These are phyloP conservation scores for Cepphus grylle DNA, from an alignment of 2,113 vertebrate genomes.

Conservation along the genomic window DNA sequence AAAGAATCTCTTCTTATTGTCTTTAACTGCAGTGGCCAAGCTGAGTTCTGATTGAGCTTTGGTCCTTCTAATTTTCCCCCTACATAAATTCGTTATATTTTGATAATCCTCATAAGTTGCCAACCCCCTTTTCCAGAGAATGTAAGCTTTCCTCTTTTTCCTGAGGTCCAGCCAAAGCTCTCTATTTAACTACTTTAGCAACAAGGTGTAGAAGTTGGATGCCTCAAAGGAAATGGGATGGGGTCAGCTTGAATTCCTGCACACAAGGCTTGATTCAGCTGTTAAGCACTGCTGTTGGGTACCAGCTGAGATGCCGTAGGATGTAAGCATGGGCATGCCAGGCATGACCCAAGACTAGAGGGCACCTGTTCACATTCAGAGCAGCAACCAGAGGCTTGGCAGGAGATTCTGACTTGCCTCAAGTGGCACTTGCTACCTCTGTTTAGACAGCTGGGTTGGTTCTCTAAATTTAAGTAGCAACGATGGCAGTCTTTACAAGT, in stretches of 20 bases:
- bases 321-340: not conserved
- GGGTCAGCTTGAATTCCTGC: not conserved
- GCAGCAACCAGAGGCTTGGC: not conserved
- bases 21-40: no score
- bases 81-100: no score
- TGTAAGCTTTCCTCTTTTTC: no score
- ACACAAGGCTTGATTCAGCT: not conserved
- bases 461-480: not conserved
- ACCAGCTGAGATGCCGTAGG: fast-evolving
- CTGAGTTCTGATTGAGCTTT: no score
- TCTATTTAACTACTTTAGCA: not conserved
- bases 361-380: not conserved
- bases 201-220: not conserved
- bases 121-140: no score
- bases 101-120: no score
- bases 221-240: not conserved
- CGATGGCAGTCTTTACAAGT: not conserved
- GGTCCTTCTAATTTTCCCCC: no score
- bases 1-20: no score
- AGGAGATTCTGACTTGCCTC: not conserved
- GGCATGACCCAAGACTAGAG: not conserved
- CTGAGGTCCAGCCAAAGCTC: no score
- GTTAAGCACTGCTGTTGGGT: not conserved
- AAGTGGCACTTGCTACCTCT: not conserved
- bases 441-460: not conserved